phyloP scores from a whole-genome alignment of 2,113 vertebrate genomes.

The Salvator merianae region DNA sequence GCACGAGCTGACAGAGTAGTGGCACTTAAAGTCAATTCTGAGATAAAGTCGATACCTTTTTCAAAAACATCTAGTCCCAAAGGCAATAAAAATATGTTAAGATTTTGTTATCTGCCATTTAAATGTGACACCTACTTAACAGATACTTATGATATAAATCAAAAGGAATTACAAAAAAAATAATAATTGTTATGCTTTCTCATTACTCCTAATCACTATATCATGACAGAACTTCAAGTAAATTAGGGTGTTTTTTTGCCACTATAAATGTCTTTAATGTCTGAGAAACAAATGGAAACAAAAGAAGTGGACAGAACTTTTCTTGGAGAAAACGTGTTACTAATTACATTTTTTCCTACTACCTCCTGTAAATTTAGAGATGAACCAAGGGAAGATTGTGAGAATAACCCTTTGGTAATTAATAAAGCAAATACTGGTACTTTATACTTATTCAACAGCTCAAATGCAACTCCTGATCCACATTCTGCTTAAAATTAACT shows the following conservation, averaged over 20 bases:
- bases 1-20: background rate
- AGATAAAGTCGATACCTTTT: slow-evolving; percentile 7
- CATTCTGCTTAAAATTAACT: too few species aligned
- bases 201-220: background rate
- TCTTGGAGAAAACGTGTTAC: slow-evolving; percentile 56
- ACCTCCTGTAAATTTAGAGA: slow-evolving; percentile 46
- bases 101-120: background rate
- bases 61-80: background rate
- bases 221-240: too few species aligned
- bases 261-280: slow-evolving; percentile 44
- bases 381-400: slow-evolving; percentile 43
- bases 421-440: slow-evolving; percentile 38
- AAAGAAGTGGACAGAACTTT: slow-evolving; percentile 43
- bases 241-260: slow-evolving; percentile 38
- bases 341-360: slow-evolving; percentile 55
- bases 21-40: background rate
- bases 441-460: background rate
- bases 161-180: background rate
- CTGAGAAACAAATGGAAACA: slow-evolving; percentile 41
- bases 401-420: slow-evolving; percentile 43
- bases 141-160: background rate
- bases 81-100: background rate
- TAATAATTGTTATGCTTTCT: background rate
- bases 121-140: background rate
- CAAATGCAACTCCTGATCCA: background rate